Conservation (phyloP, 2,113 vertebrate genomes). For the Equus quagga region DNA sequence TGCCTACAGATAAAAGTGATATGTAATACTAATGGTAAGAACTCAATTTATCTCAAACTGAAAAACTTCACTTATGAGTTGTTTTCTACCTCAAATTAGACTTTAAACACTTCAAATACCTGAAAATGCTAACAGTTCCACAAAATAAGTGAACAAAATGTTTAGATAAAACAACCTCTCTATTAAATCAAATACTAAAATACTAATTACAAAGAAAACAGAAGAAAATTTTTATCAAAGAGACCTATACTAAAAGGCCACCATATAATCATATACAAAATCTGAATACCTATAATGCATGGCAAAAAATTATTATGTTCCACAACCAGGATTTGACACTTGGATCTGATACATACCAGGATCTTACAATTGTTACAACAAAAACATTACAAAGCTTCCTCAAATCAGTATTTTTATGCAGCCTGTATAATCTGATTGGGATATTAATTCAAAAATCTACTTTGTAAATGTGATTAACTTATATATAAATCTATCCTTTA, state of each 20-base stretch:
- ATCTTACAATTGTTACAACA: not conserved
- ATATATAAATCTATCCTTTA: not conserved
- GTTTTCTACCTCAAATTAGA: conserved; percentile 34
- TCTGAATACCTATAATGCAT: not conserved
- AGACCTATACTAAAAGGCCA: not conserved
- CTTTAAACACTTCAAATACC: conserved; percentile 22
- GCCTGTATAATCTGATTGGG: not conserved
- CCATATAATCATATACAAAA: not conserved
- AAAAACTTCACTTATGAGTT: conserved; percentile 25
- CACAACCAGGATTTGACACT: not conserved
- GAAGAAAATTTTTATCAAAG: conserved; percentile 11
- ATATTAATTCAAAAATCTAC: conserved; percentile 21
- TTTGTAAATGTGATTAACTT: not conserved
- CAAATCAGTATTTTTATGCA: not conserved
- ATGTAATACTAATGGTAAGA: not conserved
- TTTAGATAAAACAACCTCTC: not conserved
- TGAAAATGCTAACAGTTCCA: conserved; percentile 35
- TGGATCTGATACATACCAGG: not conserved
- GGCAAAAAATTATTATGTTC: not conserved
- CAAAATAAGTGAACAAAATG: conserved; percentile 43
- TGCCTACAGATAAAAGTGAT: not conserved
- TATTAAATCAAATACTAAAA: conserved; percentile 27
- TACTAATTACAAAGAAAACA: not conserved
- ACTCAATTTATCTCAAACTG: not conserved
- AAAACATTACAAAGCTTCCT: not conserved